These are phyloP conservation scores for Leiothrix lutea DNA, from an alignment of 2,113 vertebrate species.

Conservation along the genomic window DNA sequence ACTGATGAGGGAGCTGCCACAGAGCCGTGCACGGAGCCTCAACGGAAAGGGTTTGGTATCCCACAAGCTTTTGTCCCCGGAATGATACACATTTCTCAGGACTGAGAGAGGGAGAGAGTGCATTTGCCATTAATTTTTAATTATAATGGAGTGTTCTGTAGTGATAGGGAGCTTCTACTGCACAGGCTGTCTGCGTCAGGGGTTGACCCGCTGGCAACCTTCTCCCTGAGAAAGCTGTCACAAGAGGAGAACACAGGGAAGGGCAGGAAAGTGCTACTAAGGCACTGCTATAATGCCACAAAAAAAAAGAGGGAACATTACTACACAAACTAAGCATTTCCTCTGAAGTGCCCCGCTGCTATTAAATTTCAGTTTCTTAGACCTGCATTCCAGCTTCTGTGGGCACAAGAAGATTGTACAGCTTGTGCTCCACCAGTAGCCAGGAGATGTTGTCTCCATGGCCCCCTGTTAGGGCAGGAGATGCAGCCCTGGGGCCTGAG, in stretches of 20 bases:
- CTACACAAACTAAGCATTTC: neutral
- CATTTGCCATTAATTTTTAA: conserved; percentile 43
- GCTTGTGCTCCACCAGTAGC: neutral
- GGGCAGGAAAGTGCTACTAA: neutral
- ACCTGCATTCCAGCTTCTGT: neutral
- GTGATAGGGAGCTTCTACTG: neutral
- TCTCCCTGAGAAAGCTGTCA: neutral
- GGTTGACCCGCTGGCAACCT: neutral
- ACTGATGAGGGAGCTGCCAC: neutral
- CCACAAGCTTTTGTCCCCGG: neutral
- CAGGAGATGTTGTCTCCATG: neutral
- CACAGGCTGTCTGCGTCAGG: neutral
- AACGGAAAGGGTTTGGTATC: neutral
- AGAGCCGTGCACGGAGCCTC: neutral
- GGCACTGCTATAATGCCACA: neutral
- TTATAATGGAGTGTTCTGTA: neutral
- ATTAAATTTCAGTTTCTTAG: neutral
- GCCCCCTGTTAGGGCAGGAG: neutral
- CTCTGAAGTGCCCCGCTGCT: neutral
- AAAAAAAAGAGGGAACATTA: neutral
- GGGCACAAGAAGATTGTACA: neutral
- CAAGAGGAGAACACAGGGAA: neutral
- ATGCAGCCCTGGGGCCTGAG: neutral
- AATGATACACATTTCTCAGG: neutral
- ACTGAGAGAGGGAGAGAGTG: neutral